Base-by-base conservation (phyloP, 2,888 invertebrate genomes). In the Embidobia sp. region DNA sequence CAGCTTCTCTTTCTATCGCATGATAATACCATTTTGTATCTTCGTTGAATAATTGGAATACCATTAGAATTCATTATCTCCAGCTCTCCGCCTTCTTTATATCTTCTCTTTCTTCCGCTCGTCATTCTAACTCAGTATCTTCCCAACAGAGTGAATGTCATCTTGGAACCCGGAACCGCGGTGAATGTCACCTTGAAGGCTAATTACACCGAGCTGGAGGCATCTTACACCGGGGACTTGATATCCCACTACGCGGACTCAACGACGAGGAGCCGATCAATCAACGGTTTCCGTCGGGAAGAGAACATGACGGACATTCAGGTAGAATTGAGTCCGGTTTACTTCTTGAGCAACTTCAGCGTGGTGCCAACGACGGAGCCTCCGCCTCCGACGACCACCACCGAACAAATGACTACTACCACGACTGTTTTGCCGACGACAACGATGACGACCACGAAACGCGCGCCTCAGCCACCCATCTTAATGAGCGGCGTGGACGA, bases 111-210 rank as follows among this genome's bases (percentile, higher is more conserved):
- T n/a, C n/a, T n/a, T n/a, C n/a, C n/a, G n/a, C n/a, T n/a, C n/a
- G n/a, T n/a, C n/a, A n/a, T n/a, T n/a, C n/a, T n/a, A n/a, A n/a
- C n/a, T n/a, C n/a, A n/a, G n/a, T 22, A 22, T 33, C 31, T 33
- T 33, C n/a, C n/a, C n/a, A n/a, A 42, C 82, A 93, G 92, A 33
- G 91, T 94, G 11, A 92, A 93, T 85, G 92, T 93, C 73, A 92
- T 91, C 83, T 90, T 96, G 63, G 93, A 93, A 86, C 94, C 95
- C 2, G 96, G 95, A 19, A 96, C 96, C 0, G 95, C 94, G 1
- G 93, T 95, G 51, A 96, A 96, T 87, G 95, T 96, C 0, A 95
- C 95, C 0, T 91, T 96, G 11, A 91, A 91, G 53, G 96, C 94
- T 1, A 94, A 94, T 84, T 92, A 93, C 82, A 94, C 94, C 0